These are phyloP conservation scores for Acanthosepion pharaonis DNA, from an alignment of 2,888 invertebrate genomes.

Conservation along the genomic window DNA sequence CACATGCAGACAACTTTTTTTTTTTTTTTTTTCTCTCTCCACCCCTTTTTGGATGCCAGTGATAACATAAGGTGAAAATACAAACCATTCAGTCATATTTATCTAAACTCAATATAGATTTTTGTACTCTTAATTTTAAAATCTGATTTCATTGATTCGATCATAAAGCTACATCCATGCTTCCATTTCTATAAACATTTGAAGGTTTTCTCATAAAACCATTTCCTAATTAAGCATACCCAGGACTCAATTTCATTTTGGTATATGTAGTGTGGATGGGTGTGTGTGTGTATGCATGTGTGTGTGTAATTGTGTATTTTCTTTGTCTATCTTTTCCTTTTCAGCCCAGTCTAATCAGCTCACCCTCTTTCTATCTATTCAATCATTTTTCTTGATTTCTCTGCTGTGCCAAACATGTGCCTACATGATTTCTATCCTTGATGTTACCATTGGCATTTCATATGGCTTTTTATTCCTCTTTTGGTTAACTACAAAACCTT, in stretches of 20 bases:
- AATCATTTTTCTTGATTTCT: not conserved
- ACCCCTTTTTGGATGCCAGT: slow-evolving; percentile 3
- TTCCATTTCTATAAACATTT: not conserved
- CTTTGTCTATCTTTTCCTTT: not conserved
- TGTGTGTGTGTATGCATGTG: not conserved
- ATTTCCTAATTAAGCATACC: not conserved
- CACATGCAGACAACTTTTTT: not conserved
- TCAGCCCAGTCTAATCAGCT: not conserved
- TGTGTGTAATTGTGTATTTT: not conserved
- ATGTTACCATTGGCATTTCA: slow-evolving; percentile 33
- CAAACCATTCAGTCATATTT: not conserved
- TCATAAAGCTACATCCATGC: slow-evolving; percentile 33
- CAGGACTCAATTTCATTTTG: not conserved
- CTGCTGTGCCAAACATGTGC: slow-evolving; percentile 23
- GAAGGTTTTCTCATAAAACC: not conserved
- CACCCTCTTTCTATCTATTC: not conserved
- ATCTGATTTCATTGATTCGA: not conserved
- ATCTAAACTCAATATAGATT: not conserved
- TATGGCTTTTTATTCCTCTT: not conserved
- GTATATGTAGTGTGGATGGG: not conserved
- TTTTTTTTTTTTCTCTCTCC: not conserved
- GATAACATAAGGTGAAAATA: slow-evolving; percentile 33
- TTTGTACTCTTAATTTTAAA: not conserved
- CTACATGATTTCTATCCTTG: not conserved
- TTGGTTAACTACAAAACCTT: not conserved